Evolutionary conservation across 2,113 vertebrate genomes (phyloP).

Genomic region (Cardinalis cardinalis): DNA sequence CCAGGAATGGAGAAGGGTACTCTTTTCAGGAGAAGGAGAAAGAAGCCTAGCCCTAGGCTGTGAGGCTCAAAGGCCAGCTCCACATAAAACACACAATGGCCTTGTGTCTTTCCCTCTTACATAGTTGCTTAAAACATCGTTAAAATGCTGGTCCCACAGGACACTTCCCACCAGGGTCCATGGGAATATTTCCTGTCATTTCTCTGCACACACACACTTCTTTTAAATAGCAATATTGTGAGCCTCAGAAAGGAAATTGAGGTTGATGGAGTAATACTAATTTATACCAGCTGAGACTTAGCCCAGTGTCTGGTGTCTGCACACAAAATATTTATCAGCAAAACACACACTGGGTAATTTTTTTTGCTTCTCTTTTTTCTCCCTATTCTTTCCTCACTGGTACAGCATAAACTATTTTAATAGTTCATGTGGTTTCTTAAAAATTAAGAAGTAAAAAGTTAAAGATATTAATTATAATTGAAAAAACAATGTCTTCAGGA

Average conservation of each 20-base stretch:
- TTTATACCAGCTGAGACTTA: conserved; percentile 46
- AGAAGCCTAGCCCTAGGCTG: neutral
- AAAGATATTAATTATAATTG: neutral
- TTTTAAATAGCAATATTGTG: conserved; percentile 24
- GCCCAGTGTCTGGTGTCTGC: neutral
- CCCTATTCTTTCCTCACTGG: neutral
- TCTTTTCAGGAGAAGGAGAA: neutral
- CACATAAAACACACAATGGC: neutral
- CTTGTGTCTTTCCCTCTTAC: conserved; percentile 5
- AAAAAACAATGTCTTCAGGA: neutral
- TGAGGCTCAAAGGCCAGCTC: neutral
- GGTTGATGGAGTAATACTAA: conserved; percentile 34
- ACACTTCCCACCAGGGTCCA: conserved; percentile 1
- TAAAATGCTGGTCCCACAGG: conserved; percentile 27
- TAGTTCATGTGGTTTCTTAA: neutral
- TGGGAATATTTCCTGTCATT: conserved; percentile 41
- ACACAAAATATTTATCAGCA: conserved; percentile 24
- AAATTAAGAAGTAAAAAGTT: neutral
- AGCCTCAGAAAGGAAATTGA: conserved; percentile 29
- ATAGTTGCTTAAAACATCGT: neutral
- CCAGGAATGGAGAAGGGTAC: neutral
- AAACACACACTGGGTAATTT: neutral
- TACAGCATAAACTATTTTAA: neutral
- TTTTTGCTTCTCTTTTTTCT: neutral
- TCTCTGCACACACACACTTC: neutral